Base-by-base conservation (phyloP, 2,888 invertebrate species). In the Aporophyla lueneburgensis region DNA sequence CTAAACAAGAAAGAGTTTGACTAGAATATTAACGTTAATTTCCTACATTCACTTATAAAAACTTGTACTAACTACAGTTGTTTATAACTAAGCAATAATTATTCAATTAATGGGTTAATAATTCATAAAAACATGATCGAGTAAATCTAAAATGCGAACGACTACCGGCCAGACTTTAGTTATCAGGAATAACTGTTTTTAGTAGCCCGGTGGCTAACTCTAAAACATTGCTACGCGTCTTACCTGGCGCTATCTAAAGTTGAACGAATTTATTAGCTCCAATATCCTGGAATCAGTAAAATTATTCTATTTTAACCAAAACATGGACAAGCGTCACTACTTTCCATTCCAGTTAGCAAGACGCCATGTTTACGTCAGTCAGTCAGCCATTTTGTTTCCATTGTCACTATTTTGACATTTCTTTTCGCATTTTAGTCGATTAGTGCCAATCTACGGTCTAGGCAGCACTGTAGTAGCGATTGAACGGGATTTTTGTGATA, bases 321-420 rank as follows among this genome's bases (percentile, higher is more conserved):
- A 74, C 58, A 77, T 33, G 59, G 21, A 33, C 65, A 67, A 83
- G 87, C 85, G 87, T 88, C 79, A 88, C 83, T 78, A 88, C 83
- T 78, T 66, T 76, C 69, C 51, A 69, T 68, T 76, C 69, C 40
- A 74, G n/a, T 74, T 67, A 74, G n/a, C 54, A 74, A 66, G 86
- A 85, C 83, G 87, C 87, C 87, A 87, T 86, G 70, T 87, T 85
- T 80, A 73, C 65, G 72, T 80, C 83, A 46, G 43, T 46, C 43
- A 46, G 43, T 4, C 43, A 51, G 74, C 82, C 83, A 87, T 87
- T 78, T 86, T 83, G 59, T 66, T 73, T 54, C 49, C 9, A 66
- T 74, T 84, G 85, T 46, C 84, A 86, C 5, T 40, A 16, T 49
- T 74, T 58, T 84, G 83, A 85, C 78, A 53, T 59, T 74, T 51